These are phyloP conservation scores for Machimus rusticus DNA, from an alignment of 2,888 invertebrate genomes.

Conservation along the genomic window DNA sequence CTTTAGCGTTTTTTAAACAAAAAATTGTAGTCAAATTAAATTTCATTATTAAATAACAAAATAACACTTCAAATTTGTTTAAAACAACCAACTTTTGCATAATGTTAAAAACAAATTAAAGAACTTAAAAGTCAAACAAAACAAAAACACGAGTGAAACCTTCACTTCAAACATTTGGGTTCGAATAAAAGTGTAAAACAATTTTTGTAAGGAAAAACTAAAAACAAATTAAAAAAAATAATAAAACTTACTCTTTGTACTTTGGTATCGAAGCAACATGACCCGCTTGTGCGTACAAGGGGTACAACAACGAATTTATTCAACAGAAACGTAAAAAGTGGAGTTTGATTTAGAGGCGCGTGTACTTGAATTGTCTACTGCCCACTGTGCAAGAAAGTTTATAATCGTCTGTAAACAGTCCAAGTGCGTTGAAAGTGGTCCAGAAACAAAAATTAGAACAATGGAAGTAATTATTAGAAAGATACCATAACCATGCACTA, in stretches of 20 bases:
- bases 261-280: slow-evolving; percentile 34
- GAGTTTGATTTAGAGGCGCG: slow-evolving; percentile 61
- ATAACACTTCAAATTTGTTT: not conserved
- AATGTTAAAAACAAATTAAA: not conserved
- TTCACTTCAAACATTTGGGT: not conserved
- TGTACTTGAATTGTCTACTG: slow-evolving; percentile 56
- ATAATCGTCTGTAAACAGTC: slow-evolving; percentile 55
- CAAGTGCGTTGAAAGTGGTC: slow-evolving; percentile 45
- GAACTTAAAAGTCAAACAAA: not conserved
- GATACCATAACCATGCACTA: slow-evolving; percentile 43
- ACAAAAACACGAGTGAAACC: not conserved
- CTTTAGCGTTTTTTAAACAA: not conserved
- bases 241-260: slow-evolving; percentile 37
- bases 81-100: not conserved
- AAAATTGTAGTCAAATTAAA: not conserved
- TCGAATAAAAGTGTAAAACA: not conserved
- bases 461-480: slow-evolving; percentile 46
- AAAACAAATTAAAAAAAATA: slow-evolving; percentile 10
- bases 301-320: slow-evolving; percentile 50
- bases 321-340: slow-evolving; percentile 62
- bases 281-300: not conserved
- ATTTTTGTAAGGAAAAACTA: not conserved
- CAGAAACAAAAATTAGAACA: slow-evolving; percentile 50
- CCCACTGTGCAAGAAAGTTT: slow-evolving; percentile 60
- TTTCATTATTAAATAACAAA: too few relatives aligned